Base-by-base conservation (phyloP, 2,888 invertebrate genomes). In the Apodemia zela region DNA sequence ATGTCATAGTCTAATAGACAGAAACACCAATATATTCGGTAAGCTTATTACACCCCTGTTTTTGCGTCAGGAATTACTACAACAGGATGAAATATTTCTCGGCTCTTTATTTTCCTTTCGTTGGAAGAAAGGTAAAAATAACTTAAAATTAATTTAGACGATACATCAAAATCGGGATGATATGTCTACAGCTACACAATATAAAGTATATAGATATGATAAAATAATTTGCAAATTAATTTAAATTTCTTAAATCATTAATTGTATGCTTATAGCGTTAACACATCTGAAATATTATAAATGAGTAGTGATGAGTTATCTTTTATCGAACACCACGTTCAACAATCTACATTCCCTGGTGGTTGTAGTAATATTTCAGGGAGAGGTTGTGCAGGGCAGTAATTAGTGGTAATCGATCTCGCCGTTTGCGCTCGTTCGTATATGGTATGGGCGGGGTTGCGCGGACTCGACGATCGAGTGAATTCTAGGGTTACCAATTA, bases 371-470 rank as follows among this genome's bases (percentile, higher is more conserved):
- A 81, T 83, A 80, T 80, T 84, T 82, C 75, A 77, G 76, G 68
- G 71, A 68, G 72, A 76, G 77, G 75, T 69, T 74, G 76, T 76
- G 76, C 78, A 82, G 82, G 78, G 80, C 78, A 79, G 82, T 86
- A 90, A 90, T 91, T 90, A 89, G 84, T 74, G 74, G 89, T 89
- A 89, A 89, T 90, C 89, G 89, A 90, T 89, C 88, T 87, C 77
- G 75, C 79, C 80, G 83, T 82, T 84, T 82, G 77, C 84, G 83
- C 82, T 79, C 78, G 80, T 75, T 79, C 81, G 77, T 85, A 85
- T 87, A 88, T 80, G 86, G 85, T 69, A 79, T 76, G 84, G 84
- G 84, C 82, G 84, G 76, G 79, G 77, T 51, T 51, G 25, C 17
- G 42, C 42, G 42, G 51, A 21, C 51, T 51, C 51, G 25, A 21